These are phyloP conservation scores for Tyto alba DNA, from an alignment of 2,113 vertebrate genomes.

Conservation along the genomic window DNA sequence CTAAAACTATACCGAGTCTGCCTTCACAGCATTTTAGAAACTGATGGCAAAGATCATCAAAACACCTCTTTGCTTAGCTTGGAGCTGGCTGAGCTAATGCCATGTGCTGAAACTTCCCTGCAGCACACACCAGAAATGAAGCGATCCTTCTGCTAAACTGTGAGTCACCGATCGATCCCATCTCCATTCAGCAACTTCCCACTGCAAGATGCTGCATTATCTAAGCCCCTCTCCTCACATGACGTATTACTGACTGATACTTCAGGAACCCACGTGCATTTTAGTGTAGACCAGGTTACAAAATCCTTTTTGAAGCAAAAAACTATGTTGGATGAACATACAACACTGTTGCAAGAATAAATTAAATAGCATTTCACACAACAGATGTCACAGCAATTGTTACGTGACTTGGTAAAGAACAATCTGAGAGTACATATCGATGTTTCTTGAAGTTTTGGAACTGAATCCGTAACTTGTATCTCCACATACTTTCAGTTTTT, in stretches of 20 bases:
- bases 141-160: neutral
- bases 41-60: neutral
- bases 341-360: neutral
- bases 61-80: neutral
- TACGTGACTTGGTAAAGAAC: neutral
- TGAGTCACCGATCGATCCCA: neutral
- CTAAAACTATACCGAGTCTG: rapidly evolving
- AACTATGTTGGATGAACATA: neutral
- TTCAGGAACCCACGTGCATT: neutral
- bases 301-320: neutral
- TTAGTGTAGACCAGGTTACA: neutral
- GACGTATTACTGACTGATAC: neutral
- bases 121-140: neutral
- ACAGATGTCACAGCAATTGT: neutral
- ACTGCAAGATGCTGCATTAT: neutral
- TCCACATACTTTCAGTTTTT: neutral
- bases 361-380: neutral
- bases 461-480: neutral
- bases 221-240: neutral
- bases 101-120: neutral
- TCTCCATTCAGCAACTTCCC: neutral
- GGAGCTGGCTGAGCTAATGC: neutral
- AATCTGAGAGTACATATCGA: rapidly evolving
- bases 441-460: neutral
- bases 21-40: neutral